Conservation (phyloP, 2,797 vertebrate genomes). For the Dallia pectoralis region DNA sequence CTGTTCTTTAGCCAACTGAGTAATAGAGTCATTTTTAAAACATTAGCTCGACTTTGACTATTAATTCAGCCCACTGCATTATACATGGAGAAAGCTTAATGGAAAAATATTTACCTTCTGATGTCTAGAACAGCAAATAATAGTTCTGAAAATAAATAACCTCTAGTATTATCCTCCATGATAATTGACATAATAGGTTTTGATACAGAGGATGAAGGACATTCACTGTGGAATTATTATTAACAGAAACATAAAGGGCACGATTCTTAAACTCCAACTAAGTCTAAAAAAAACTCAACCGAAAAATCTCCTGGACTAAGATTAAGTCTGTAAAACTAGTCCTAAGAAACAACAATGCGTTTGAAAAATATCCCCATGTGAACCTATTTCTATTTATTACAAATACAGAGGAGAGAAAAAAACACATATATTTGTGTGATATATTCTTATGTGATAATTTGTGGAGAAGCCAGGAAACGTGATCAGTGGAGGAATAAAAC, state of each 20-base stretch:
- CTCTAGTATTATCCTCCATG: neutral
- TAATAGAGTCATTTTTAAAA: neutral
- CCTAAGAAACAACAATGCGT: neutral
- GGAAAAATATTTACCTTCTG: neutral
- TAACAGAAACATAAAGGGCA: too few species aligned
- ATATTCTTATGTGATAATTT: slow-evolving; percentile 35
- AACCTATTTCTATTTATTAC: slow-evolving; percentile 18
- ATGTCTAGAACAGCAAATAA: neutral
- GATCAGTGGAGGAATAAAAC: slow-evolving; percentile 37
- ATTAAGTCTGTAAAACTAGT: neutral
- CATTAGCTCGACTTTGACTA: neutral
- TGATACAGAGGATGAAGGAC: neutral
- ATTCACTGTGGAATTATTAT: neutral
- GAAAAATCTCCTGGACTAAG: too few species aligned
- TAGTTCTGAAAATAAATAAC: neutral
- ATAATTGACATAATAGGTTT: neutral
- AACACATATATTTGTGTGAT: slow-evolving; percentile 22
- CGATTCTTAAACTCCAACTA: too few species aligned
- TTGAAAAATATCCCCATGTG: neutral
- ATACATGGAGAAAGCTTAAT: neutral
- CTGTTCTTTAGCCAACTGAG: neutral
- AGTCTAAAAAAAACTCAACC: too few species aligned
- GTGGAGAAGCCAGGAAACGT: slow-evolving; percentile 54
- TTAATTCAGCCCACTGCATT: neutral
- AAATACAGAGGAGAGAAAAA: neutral